Evolutionary conservation across 2,113 vertebrate genomes (phyloP), one percentile per base, ranked within the genome.

Genomic region (Leptocoma aspasia): DNA sequence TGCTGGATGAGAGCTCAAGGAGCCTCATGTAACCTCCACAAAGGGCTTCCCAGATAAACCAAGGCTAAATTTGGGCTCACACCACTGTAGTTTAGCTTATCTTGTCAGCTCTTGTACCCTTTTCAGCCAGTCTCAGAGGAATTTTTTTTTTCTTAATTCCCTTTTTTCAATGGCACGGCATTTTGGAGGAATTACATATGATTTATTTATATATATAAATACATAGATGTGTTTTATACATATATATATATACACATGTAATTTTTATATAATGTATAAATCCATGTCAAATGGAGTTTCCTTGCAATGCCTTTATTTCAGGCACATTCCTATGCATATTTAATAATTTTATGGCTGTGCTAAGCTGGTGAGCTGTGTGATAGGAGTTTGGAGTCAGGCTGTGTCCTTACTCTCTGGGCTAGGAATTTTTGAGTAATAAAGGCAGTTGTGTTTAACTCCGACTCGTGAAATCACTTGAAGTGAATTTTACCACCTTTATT

Each of bases 171-270:
- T 17, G 19, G 27, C 9, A 8, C 56, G 26, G 23, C 35, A 11
- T 70, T 73, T 42, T 30, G 1, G 0, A 18, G 13, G 22, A 7
- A 26, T 53, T 65, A 14, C 3, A 0, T 57, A 1, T 49, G 9
- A 45, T 13, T 65, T 66, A 24, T 41, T 61, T 57, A 35, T 10
- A 22, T 37, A 21, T 20, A 17, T 37, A 59, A 59, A 47, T 8
- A 30, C 11, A 22, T 10, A 13, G 4, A 45, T 28, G 31, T 27
- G 8, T 39, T 39, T 39, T 39, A 28, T 21, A 23, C 9, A 23
- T 44, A 26, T n/a, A 26, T 13, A 22, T 7, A 37, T 12, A 30
- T 6, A 39, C 52, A 17, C 5, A 8, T 2, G 3, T 37, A 3
- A 9, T 69, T 81, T 66, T 89, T 47, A 15, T 70, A 3, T n/a